A percentile compares a stretch with the other conserved stretches of the same genome.
These are phyloP conservation scores for Spisula subtruncata DNA, from an alignment of 2,888 invertebrate species.

Conservation along the genomic window DNA sequence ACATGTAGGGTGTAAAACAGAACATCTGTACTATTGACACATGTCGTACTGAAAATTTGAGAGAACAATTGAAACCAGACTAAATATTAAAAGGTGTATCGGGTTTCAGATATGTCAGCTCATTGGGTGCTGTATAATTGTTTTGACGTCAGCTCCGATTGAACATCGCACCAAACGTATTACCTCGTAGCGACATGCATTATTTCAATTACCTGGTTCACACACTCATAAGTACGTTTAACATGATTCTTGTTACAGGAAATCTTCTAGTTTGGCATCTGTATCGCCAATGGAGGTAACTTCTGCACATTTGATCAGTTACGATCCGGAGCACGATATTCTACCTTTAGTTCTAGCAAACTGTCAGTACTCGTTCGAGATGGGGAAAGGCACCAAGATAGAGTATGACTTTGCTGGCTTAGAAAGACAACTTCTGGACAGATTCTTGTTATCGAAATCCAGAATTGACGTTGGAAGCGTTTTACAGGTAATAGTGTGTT, in stretches of 20 bases:
- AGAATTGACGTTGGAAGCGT: constrained; percentile 61
- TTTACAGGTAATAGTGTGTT: constrained; percentile 49
- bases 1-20: too few relatives aligned
- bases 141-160: too few relatives aligned
- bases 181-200: too few relatives aligned
- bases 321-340: constrained; percentile 76
- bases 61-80: too few relatives aligned
- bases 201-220: too few relatives aligned
- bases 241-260: neutral
- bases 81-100: too few relatives aligned
- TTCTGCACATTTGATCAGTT: constrained; percentile 75
- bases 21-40: too few relatives aligned
- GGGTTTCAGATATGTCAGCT: too few relatives aligned
- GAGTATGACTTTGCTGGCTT: constrained; percentile 78
- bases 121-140: too few relatives aligned
- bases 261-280: constrained; percentile 4
- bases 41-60: too few relatives aligned
- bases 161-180: too few relatives aligned
- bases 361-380: constrained; percentile 79
- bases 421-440: constrained; percentile 77
- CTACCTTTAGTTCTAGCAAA: constrained; percentile 79
- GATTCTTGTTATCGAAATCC: constrained; percentile 75
- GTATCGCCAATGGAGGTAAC: constrained; percentile 69
- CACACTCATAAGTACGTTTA: too few relatives aligned
- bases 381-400: constrained; percentile 69